phyloP scores from a whole-genome alignment of 2,888 invertebrate genomes.

The Acanthoscelides obtectus region DNA sequence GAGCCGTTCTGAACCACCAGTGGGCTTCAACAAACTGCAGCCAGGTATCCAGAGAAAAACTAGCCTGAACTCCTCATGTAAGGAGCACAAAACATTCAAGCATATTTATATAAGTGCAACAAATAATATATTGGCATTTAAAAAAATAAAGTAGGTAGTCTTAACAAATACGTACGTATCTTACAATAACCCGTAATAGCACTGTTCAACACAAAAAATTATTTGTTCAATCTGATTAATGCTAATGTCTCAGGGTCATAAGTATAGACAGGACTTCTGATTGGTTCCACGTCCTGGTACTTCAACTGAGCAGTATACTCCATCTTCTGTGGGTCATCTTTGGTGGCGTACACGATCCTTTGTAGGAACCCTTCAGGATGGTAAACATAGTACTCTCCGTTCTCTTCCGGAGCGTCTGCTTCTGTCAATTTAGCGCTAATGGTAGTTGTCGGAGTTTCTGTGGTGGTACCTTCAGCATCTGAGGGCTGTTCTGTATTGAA shows the following conservation, averaged over 20 bases:
- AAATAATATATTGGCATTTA: neutral
- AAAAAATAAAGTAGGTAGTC: neutral
- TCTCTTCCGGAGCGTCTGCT: slow-evolving; percentile 8
- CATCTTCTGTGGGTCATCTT: slow-evolving; percentile 53
- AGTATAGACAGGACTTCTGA: slow-evolving; percentile 59
- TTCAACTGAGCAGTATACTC: slow-evolving; percentile 60
- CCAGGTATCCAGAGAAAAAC: too few relatives aligned
- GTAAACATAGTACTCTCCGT: slow-evolving; percentile 56
- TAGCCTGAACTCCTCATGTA: too few relatives aligned
- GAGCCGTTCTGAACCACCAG: too few relatives aligned
- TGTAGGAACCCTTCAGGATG: slow-evolving; percentile 60
- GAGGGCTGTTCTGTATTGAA: slow-evolving; percentile 16
- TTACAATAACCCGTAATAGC: neutral
- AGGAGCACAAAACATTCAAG: too few relatives aligned
- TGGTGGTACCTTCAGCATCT: slow-evolving; percentile 20
- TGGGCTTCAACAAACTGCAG: too few relatives aligned
- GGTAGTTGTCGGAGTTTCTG: slow-evolving; percentile 32
- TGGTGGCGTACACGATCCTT: slow-evolving; percentile 57
- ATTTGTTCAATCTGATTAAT: slow-evolving; percentile 10
- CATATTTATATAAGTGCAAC: neutral
- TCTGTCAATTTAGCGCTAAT: slow-evolving; percentile 20
- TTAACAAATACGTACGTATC: neutral
- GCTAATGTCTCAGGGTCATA: slow-evolving; percentile 32
- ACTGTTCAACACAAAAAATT: neutral
- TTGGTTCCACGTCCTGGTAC: slow-evolving; percentile 59